phyloP scores from a whole-genome alignment of 2,888 invertebrate genomes.

The Cryptus armator region DNA sequence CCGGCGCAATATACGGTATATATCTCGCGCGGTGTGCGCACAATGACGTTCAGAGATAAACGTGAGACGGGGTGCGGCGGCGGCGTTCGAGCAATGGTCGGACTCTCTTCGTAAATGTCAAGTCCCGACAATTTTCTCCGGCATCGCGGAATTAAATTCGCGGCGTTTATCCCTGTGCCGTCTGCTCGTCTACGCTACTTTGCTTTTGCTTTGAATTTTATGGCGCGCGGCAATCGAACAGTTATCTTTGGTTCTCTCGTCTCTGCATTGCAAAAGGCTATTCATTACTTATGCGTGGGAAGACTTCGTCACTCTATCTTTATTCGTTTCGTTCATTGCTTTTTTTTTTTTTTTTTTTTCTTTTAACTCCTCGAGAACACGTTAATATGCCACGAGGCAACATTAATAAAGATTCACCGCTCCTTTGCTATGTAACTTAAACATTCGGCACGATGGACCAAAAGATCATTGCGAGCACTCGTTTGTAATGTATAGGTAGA shows the following conservation, averaged over 20 bases:
- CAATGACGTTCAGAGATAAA: constrained; percentile 58
- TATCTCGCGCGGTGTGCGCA: background rate
- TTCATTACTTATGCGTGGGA: constrained; percentile 39
- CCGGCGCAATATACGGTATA: constrained; percentile 13
- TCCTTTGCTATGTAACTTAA: background rate
- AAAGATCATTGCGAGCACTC: constrained; percentile 35
- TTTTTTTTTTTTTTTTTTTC: constrained; percentile 19
- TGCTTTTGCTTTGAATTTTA: constrained; percentile 32
- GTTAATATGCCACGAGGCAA: constrained; percentile 21
- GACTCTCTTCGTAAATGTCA: constrained; percentile 78
- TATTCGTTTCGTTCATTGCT: background rate
- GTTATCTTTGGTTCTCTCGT: constrained; percentile 6
- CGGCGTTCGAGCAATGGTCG: constrained; percentile 56
- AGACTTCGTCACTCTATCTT: constrained; percentile 6
- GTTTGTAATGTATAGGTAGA: constrained; percentile 35
- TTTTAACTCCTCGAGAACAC: constrained; percentile 26
- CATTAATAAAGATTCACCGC: constrained; percentile 19
- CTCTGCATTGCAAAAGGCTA: background rate
- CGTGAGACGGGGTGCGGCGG: constrained; percentile 73
- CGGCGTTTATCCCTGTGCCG: constrained; percentile 24
- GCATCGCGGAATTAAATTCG: constrained; percentile 67
- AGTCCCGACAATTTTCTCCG: constrained; percentile 69
- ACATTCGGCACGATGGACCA: background rate
- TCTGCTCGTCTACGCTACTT: background rate
- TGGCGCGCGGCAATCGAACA: constrained; percentile 23